These are phyloP conservation scores for Cairina moschata DNA, from an alignment of 2,113 vertebrate genomes.

Conservation along the genomic window DNA sequence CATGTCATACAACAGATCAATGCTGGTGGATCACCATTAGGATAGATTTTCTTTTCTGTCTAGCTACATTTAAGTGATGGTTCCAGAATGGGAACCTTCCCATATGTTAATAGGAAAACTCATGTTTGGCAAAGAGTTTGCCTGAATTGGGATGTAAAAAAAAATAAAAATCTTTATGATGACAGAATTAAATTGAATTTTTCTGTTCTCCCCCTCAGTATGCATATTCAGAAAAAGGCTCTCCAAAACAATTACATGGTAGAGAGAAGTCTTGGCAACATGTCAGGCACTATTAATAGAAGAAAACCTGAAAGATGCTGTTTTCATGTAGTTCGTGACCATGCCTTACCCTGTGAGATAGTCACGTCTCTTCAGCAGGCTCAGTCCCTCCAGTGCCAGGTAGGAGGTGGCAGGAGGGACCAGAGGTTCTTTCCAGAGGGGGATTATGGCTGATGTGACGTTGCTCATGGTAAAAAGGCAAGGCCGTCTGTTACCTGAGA, in stretches of 20 bases:
- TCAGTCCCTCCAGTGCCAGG: rapidly evolving
- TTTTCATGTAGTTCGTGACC: background rate
- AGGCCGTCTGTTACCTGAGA: background rate
- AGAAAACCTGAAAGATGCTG: background rate
- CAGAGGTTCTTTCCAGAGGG: rapidly evolving
- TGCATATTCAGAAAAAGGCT: background rate
- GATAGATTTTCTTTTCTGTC: background rate
- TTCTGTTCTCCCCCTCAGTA: background rate
- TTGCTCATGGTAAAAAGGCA: background rate
- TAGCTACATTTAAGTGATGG: background rate
- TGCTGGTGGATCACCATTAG: background rate
- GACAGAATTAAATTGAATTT: background rate
- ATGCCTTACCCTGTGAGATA: background rate
- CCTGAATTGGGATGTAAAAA: background rate
- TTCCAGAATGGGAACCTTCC: background rate
- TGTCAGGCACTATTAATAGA: background rate
- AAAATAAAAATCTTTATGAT: background rate
- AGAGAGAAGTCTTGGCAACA: background rate
- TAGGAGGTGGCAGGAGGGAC: background rate
- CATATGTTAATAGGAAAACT: background rate
- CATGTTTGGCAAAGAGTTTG: background rate
- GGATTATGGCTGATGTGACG: background rate
- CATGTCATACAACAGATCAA: background rate
- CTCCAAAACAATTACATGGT: background rate
- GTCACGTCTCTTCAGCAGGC: background rate